These are phyloP conservation scores for Oncorhynchus nerka DNA, from an alignment of 2,113 vertebrate genomes.

Conservation along the genomic window DNA sequence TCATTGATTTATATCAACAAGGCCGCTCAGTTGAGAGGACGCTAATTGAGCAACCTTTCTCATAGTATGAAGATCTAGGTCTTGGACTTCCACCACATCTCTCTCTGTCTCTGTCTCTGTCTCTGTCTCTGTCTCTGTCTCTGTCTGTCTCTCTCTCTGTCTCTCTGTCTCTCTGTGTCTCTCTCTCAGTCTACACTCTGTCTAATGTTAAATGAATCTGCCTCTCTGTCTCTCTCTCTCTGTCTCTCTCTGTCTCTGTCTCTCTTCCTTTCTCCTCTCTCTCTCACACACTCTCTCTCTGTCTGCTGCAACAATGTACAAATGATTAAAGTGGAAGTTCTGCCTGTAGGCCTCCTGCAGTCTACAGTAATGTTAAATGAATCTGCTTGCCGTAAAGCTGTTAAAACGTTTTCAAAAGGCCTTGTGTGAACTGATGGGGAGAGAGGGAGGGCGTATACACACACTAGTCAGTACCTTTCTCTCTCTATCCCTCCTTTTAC, in stretches of 20 bases:
- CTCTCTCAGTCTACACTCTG: too few species aligned
- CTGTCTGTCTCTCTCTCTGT: background rate
- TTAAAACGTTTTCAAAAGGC: slow-evolving; percentile 55
- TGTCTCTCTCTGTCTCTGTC: too few species aligned
- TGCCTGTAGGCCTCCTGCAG: slow-evolving; percentile 41
- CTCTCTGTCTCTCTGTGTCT: too few species aligned
- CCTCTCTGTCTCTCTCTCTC: too few species aligned
- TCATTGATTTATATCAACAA: too few species aligned
- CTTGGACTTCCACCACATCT: background rate
- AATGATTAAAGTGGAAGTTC: too few species aligned
- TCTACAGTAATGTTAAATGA: slow-evolving; percentile 62
- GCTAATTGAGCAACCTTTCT: too few species aligned
- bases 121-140: background rate
- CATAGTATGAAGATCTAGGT: too few species aligned
- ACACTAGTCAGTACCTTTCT: slow-evolving; percentile 4
- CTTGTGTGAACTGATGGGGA: slow-evolving; percentile 12
- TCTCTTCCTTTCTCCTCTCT: too few species aligned
- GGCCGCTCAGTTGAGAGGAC: background rate
- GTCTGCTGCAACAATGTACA: too few species aligned
- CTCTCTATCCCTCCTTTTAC: background rate
- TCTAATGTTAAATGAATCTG: too few species aligned
- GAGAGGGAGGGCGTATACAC: slow-evolving; percentile 21
- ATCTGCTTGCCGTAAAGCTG: slow-evolving; percentile 64
- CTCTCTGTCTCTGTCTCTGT: background rate
- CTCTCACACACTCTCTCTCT: too few species aligned